phyloP scores from a whole-genome alignment of 2,113 vertebrate species.

The Nothoprocta perdicaria region DNA sequence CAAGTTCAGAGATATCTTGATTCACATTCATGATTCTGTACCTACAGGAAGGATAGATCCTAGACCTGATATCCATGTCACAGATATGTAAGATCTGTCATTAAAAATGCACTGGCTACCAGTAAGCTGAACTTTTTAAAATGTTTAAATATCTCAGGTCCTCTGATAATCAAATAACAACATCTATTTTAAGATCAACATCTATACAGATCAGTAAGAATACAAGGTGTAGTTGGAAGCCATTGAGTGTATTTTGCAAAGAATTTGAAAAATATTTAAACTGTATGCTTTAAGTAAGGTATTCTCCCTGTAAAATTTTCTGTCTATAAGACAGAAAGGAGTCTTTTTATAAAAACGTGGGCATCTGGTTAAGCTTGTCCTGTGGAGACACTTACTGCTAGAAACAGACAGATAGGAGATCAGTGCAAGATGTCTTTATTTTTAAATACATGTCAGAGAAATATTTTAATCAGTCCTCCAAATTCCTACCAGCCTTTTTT shows the following conservation, averaged over 20 bases:
- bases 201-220: not conserved
- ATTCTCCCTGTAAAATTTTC: not conserved
- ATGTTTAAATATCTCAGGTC: not conserved
- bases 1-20: not conserved
- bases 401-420: not conserved
- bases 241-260: not conserved
- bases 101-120: not conserved
- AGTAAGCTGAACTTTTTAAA: not conserved
- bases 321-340: not conserved
- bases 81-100: not conserved
- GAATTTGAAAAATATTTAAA: not conserved
- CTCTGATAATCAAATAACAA: not conserved
- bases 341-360: not conserved
- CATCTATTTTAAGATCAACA: not conserved
- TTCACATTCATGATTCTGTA: not conserved
- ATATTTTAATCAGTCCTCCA: not conserved
- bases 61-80: not conserved
- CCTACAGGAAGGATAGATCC: not conserved
- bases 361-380: not conserved
- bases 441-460: not conserved
- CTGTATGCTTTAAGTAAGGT: not conserved
- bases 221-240: not conserved
- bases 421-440: not conserved
- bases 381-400: not conserved
- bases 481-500: not conserved